A percentile compares a stretch with the other conserved stretches of the same genome.
These are phyloP conservation scores for Trialeurodes vaporariorum DNA, from an alignment of 1,140 invertebrate genomes.

Conservation along the genomic window DNA sequence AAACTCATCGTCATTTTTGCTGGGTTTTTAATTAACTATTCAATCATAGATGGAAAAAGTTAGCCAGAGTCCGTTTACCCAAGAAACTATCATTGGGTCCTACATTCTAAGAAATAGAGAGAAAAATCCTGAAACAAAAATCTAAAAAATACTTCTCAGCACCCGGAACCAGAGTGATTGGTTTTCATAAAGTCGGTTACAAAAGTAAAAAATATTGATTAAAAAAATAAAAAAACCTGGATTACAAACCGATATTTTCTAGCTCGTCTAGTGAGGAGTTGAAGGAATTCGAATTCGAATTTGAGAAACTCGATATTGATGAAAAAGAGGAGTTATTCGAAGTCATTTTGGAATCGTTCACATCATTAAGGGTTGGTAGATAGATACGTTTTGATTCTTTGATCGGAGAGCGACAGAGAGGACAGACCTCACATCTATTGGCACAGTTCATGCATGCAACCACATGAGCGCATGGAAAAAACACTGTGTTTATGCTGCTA, in stretches of 20 bases:
- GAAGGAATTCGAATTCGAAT: too few relatives aligned
- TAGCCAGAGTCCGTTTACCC: too few relatives aligned
- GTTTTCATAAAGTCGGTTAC: too few relatives aligned
- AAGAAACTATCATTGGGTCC: too few relatives aligned
- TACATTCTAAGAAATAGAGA: too few relatives aligned
- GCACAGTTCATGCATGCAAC: conserved; percentile 62
- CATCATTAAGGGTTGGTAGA: conserved; percentile 37
- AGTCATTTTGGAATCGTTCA: not conserved
- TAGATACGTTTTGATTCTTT: conserved; percentile 58
- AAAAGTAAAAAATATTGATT: not conserved
- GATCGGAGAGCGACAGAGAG: conserved; percentile 60
- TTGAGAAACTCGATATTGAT: not conserved
- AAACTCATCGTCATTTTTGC: too few relatives aligned
- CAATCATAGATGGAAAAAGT: too few relatives aligned
- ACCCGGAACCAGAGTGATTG: too few relatives aligned
- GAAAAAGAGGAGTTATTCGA: not conserved
- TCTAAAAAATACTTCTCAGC: too few relatives aligned
- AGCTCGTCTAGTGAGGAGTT: not conserved
- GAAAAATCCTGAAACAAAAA: too few relatives aligned
- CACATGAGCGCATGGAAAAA: conserved; percentile 72
- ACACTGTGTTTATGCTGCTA: conserved; percentile 59
- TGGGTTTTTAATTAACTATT: too few relatives aligned
- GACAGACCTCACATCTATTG: conserved; percentile 55
- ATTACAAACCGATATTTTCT: not conserved
- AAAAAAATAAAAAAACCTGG: not conserved